These are phyloP conservation scores for Himalopsyche phryganea DNA, from an alignment of 1,140 invertebrate genomes.

Conservation along the genomic window DNA sequence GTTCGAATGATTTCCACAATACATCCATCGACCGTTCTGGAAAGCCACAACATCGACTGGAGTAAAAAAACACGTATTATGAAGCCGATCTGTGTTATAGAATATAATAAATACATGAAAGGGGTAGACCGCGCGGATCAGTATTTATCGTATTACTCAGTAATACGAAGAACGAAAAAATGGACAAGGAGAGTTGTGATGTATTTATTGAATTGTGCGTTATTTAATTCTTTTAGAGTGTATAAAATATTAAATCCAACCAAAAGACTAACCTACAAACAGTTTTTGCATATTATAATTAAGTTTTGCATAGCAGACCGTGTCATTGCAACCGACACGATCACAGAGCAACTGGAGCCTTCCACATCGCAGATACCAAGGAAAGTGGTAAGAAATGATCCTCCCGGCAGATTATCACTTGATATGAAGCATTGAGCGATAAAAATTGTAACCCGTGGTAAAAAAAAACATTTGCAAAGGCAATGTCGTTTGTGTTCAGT, in stretches of 20 bases:
- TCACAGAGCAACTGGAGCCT: neutral
- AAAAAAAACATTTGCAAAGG: constrained; percentile 3
- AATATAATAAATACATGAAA: constrained; percentile 32
- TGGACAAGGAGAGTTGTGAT: constrained; percentile 12
- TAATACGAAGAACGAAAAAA: constrained; percentile 19
- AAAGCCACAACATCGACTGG: constrained; percentile 32
- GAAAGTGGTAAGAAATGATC: neutral
- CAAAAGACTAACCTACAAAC: constrained; percentile 7
- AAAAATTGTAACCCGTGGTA: constrained; percentile 3
- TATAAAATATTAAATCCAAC: constrained; percentile 3
- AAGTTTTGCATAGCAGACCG: constrained; percentile 7
- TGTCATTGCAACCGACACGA: constrained; percentile 4
- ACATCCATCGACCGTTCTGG: constrained; percentile 35
- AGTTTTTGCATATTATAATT: neutral
- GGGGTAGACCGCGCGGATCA: constrained; percentile 32
- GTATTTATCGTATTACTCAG: constrained; percentile 30
- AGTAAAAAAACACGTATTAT: constrained; percentile 1
- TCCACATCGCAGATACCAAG: neutral
- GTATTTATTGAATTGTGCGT: constrained; percentile 10
- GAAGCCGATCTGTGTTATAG: constrained; percentile 6
- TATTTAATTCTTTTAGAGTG: constrained; percentile 9
- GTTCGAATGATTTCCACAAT: constrained; percentile 43
- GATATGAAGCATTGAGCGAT: constrained; percentile 4
- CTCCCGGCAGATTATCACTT: constrained; percentile 4
- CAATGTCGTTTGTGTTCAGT: too few species aligned